Base-by-base conservation (phyloP, 2,888 invertebrate genomes). In the Nephrotoma appendiculata region DNA sequence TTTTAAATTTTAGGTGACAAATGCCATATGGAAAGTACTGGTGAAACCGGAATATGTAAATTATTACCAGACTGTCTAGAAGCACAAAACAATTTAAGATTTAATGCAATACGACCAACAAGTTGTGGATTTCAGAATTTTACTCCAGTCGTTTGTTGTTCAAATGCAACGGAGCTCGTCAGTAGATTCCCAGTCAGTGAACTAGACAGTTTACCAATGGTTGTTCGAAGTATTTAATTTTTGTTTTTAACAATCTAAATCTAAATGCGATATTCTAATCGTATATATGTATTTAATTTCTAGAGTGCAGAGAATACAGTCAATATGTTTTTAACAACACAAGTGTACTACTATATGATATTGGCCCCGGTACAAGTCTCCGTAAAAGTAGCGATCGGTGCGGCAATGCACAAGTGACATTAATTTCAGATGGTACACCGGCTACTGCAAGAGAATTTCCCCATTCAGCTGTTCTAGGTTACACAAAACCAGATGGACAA, bases 361-460 rank as follows among this genome's bases (percentile, higher is more conserved):
- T 0, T n/a, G 84, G 5, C 0, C 12, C 11, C 1, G 42, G 6
- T 84, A 6, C 42, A 84, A 41, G 31, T 31, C 1, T 42, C 11
- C 12, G 6, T 5, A 42, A 84, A 4, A 12, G 12, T 42, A 41
- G 11, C 0, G 42, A 84, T 42, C 2, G 12, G 4, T 86, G 86
- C 31, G 48, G 86, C 1, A 48, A 45, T 31, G 48, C 5, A 31
- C 15, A 41, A 6, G 4, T 41, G 7, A 5, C 45, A 12, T 48
- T 45, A 5, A 86, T 48, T 45, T 45, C 11, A 48, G 86, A 41
- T 48, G 48, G 86, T 48, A 11, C 19, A 12, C 86, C 86, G 48
- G 86, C 86, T 5, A 5, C 2, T 71, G 86, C 88, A 43, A 88
- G 88, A 86, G 90, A 91, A 88, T 91, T 91, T 89, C 91, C 91